Base-by-base conservation (phyloP, 2,888 invertebrate genomes). In the Oscheius myriophilus region DNA sequence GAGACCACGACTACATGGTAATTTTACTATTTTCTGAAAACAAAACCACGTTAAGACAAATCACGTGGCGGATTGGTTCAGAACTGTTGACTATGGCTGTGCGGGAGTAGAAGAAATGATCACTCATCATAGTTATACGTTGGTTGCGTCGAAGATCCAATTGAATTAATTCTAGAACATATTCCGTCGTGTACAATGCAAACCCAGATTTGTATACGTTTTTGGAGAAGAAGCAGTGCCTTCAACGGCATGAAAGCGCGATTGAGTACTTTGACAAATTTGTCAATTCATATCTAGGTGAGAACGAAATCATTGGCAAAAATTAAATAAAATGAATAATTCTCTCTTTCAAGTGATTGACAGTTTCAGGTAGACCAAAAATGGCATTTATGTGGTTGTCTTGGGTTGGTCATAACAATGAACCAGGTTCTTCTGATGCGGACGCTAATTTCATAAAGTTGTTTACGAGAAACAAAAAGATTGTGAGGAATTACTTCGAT, bases 71-170 rank as follows among this genome's bases (percentile, higher is more conserved):
- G 61, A 61, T 21, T 61, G 61, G 61, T 4, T 12, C 4, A 23
- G 57, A 7, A 41, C 42, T 16, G 41, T 57, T 12, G 57, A 57
- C 42, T 57, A 57, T 18, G 57, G 43, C 4, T 57, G 57, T 42
- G n/a, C 7, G 7, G 57, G 57, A 11, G 39, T 41, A 9, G 43
- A 57, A 12, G 12, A 39, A 18, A n/a, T 57, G 42, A 25, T 57
- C 21, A 25, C 42, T 12, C 49, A 49, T 33, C 61, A 61, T 39
- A 61, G 16, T 33, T 61, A 61, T 12, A 61, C 26, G 59, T 59
- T n/a, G 25, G 45, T 21, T n/a, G n/a, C n/a, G n/a, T n/a, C n/a
- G n/a, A n/a, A n/a, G n/a, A n/a, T n/a, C n/a, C n/a, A n/a, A n/a
- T n/a, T n/a, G n/a, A n/a, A 33, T 3, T 33, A 33, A 6, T 6